Evolutionary conservation across 2,113 vertebrate genomes (phyloP), one percentile per base, ranked within the genome.

Genomic region (Chamaetylas fuelleborni): DNA sequence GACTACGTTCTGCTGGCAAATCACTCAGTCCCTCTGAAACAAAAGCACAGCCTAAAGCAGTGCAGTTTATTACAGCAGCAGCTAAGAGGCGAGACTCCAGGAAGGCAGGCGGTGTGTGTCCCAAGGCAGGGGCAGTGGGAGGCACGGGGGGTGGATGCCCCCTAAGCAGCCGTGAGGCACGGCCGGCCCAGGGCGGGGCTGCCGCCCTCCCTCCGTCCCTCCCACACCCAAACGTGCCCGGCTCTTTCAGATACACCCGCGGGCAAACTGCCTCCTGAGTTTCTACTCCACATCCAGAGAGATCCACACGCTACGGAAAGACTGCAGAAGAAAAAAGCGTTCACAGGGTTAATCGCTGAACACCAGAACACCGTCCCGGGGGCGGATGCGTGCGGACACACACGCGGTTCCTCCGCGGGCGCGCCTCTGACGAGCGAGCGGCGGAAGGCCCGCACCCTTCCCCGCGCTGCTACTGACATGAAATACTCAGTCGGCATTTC

Each of bases 401-500:
- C 42, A 2, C 51, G 8, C 56, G 17, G 53, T 3, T 4, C 57
- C 51, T 58, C 13, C 15, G 25, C 18, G 10, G 8, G n/a, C 0
- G 12, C 34, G 4, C 2, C 47, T 5, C 47, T 1, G 9, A 3
- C 1, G 1, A 4, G 14, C 8, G 14, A 3, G 18, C 9, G 6
- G 7, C 34, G 4, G 11, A 19, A 11, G 17, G 40, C 40, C 29
- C 48, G 24, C 40, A 4, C 2, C 86, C 76, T 9, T 2, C 16
- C 16, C 81, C 11, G 2, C 36, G 2, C 38, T 16, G 22, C 76
- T 90, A 76, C 36, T 36, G 96, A 96, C 94, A 29, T 83, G 96
- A 96, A 96, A 96, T 95, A 94, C 88, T 92, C 47, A 95, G 96
- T 96, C 94, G 96, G 94, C 96, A 96, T 96, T 93, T 20, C 13